phyloP scores from a whole-genome alignment of 1,140 invertebrate genomes.

The Halotydeus destructor region DNA sequence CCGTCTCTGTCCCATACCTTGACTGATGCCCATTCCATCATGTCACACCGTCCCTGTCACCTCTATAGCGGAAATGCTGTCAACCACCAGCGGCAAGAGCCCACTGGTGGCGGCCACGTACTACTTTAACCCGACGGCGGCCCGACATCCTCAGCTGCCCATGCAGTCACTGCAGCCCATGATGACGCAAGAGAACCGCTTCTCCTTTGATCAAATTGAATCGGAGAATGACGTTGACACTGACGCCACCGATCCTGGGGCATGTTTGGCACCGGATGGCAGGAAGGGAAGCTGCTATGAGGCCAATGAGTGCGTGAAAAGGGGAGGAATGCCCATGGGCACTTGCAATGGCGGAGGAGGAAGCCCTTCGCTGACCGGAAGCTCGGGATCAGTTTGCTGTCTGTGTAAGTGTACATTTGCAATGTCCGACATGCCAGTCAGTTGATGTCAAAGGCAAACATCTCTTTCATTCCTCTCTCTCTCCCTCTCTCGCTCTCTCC shows the following conservation, averaged over 20 bases:
- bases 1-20: too few species aligned
- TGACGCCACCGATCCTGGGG: background rate
- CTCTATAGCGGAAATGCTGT: too few species aligned
- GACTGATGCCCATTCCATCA: too few species aligned
- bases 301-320: conserved; percentile 15
- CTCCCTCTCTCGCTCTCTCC: too few species aligned
- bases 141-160: background rate
- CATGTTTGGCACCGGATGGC: conserved; percentile 15
- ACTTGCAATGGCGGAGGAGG: conserved; percentile 9
- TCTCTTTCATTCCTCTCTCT: background rate
- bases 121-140: conserved; percentile 13
- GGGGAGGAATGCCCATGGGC: conserved; percentile 19
- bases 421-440: too few species aligned
- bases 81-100: conserved; percentile 4
- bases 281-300: conserved; percentile 18
- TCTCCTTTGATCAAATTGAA: background rate
- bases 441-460: background rate
- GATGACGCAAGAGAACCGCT: background rate
- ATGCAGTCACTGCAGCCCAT: background rate
- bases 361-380: too few species aligned
- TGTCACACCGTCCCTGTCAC: too few species aligned
- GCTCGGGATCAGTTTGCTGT: conserved; percentile 16
- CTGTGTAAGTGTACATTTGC: conserved; percentile 15
- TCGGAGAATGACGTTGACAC: background rate
- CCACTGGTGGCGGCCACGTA: conserved; percentile 16